These are phyloP conservation scores for Yponomeuta evonymella DNA, from an alignment of 2,888 invertebrate genomes.

Conservation along the genomic window DNA sequence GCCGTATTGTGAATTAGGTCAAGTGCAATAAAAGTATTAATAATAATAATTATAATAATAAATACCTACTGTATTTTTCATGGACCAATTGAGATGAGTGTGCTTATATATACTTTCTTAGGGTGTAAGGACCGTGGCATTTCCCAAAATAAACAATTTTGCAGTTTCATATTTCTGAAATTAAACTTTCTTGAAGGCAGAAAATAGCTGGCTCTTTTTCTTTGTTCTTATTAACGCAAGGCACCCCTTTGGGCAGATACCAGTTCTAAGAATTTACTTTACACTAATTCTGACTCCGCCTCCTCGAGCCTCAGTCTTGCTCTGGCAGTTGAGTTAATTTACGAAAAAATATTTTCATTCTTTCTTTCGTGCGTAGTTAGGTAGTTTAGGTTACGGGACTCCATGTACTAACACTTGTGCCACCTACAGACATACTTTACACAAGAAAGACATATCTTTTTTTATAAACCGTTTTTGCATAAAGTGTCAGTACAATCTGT, in stretches of 20 bases:
- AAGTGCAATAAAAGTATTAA: no score
- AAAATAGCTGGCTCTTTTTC: neutral
- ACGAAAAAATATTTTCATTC: neutral
- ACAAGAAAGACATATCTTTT: no score
- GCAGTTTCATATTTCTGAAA: neutral
- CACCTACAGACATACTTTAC: neutral
- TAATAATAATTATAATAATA: no score
- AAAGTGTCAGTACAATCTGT: no score
- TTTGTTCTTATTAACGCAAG: constrained; percentile 1
- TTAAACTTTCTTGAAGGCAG: neutral
- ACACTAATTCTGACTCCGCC: neutral
- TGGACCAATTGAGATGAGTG: no score
- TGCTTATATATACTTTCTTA: no score
- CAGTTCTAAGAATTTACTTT: neutral
- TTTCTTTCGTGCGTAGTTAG: neutral
- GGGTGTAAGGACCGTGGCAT: no score
- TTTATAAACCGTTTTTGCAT: no score
- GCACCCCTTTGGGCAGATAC: neutral
- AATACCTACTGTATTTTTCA: no score
- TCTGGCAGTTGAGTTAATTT: neutral
- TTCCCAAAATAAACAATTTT: no score
- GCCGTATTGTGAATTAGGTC: no score
- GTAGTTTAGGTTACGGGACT: neutral
- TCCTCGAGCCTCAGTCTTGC: neutral
- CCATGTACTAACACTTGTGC: neutral